These are phyloP conservation scores for Propithecus deckenii DNA, from an alignment of 2,797 vertebrate species.

Conservation along the genomic window DNA sequence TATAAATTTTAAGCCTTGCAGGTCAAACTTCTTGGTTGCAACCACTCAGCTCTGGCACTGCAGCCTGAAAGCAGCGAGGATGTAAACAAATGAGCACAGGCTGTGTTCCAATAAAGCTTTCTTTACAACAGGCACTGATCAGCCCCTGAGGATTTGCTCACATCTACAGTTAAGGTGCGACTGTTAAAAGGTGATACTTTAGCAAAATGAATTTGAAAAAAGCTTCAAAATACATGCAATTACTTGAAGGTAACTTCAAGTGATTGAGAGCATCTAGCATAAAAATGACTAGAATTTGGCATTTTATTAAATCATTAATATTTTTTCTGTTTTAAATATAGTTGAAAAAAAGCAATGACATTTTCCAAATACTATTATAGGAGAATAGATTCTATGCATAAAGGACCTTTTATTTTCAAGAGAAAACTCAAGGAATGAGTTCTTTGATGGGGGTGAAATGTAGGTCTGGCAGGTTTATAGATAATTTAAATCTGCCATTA, in stretches of 20 bases:
- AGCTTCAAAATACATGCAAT: neutral
- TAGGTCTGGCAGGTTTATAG: neutral
- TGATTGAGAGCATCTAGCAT: neutral
- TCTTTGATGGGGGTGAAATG: neutral
- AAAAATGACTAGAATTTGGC: neutral
- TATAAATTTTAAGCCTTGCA: neutral
- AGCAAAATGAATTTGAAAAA: neutral
- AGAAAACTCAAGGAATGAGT: slow-evolving; percentile 10
- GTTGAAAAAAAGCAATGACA: neutral
- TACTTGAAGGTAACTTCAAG: neutral
- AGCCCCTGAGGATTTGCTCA: neutral
- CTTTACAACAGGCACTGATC: neutral
- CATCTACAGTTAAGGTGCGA: neutral
- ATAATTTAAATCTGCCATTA: neutral
- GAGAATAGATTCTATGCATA: neutral
- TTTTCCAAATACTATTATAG: neutral
- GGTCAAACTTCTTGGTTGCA: neutral
- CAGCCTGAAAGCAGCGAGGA: neutral
- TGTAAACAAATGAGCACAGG: neutral
- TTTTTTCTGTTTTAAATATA: slow-evolving; percentile 4
- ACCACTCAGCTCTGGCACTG: neutral
- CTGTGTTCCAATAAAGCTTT: neutral
- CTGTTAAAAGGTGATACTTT: neutral
- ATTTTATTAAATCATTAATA: slow-evolving; percentile 2
- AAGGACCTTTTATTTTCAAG: neutral